Base-by-base conservation (phyloP, 2,888 invertebrate genomes). In the Penaeus monodon region DNA sequence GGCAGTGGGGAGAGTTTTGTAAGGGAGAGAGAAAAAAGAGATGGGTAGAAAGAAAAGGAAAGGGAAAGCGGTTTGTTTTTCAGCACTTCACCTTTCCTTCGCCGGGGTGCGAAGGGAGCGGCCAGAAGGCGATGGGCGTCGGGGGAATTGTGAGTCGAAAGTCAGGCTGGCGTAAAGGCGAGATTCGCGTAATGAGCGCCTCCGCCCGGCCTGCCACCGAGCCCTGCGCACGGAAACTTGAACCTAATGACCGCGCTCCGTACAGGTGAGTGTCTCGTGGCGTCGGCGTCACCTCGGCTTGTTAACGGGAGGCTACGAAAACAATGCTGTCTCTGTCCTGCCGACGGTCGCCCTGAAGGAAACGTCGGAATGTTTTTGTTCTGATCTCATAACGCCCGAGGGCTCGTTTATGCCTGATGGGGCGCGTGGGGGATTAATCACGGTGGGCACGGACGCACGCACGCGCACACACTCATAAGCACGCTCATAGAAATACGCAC, bases 251-350 rank as follows among this genome's bases (percentile, higher is more conserved):
- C 17, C 44, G 24, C 76, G 76, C 29, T 38, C 22, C 38, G 27
- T 20, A 20, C 44, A 24, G 49, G 20, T 22, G 81, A 68, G 49
- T 65, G 66, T 81, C 27, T 44, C 24, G 81, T 33, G 65, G 33
- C 33, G 38, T 24, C 20, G 81, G 20, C 24, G 68, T 12, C 66
- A 27, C 49, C 66, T 63, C 66, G 80, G 64, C 66, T n/a, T 38
- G 81, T 81, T 81, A 81, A 68, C 68, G 68, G 44, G 81, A 38
- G 81, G 64, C 33, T 38, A 73, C 33, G 65, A 68, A 81, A 81
- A 81, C 81, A 81, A 81, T 81, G 68, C 66, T 66, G 81, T 33
- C 38, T 44, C 81, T 81, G 81, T 81, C 65, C 66, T 65, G 49
- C 38, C 81, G 20, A 49, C n/a, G 44, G 22, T 49, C 38, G 38